These are phyloP conservation scores for Chironomus tepperi DNA, from an alignment of 1,140 invertebrate species.

Conservation along the genomic window DNA sequence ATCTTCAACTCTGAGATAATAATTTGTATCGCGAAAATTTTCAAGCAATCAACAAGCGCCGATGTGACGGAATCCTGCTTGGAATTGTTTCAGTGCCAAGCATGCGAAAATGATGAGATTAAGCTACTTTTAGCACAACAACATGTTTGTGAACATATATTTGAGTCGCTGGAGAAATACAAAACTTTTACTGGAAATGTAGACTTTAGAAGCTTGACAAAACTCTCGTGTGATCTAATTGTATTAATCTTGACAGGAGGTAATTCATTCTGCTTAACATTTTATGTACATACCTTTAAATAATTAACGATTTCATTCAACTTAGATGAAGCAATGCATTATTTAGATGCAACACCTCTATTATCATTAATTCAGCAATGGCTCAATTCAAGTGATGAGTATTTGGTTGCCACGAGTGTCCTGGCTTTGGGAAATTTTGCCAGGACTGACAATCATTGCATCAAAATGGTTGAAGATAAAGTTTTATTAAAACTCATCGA, in stretches of 20 bases:
- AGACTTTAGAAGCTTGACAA: slow-evolving; percentile 63
- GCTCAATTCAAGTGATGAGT: slow-evolving; percentile 62
- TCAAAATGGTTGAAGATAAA: slow-evolving; percentile 68
- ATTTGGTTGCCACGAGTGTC: slow-evolving; percentile 69
- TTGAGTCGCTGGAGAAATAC: slow-evolving; percentile 64
- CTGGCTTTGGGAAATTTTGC: slow-evolving; percentile 86
- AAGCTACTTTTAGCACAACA: slow-evolving; percentile 65
- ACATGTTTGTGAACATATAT: slow-evolving; percentile 63
- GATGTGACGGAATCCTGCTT: slow-evolving; percentile 65
- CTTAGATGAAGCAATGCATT: slow-evolving; percentile 77
- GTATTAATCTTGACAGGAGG: slow-evolving; percentile 76
- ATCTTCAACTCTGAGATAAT: slow-evolving; percentile 49
- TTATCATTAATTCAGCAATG: slow-evolving; percentile 57
- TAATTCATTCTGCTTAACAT: slow-evolving; percentile 43
- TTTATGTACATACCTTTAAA: slow-evolving; percentile 25
- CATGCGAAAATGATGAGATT: slow-evolving; percentile 61
- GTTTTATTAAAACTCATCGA: slow-evolving; percentile 59
- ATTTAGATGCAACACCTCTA: slow-evolving; percentile 52
- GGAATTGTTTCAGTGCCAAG: slow-evolving; percentile 64
- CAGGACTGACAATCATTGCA: slow-evolving; percentile 72
- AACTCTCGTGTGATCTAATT: slow-evolving; percentile 76
- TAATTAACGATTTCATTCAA: slow-evolving; percentile 22
- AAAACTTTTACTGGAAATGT: slow-evolving; percentile 49
- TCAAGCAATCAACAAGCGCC: slow-evolving; percentile 50
- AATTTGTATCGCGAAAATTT: slow-evolving; percentile 47